Base-by-base conservation (phyloP, 2,888 invertebrate genomes). In the Acrobasis repandana region DNA sequence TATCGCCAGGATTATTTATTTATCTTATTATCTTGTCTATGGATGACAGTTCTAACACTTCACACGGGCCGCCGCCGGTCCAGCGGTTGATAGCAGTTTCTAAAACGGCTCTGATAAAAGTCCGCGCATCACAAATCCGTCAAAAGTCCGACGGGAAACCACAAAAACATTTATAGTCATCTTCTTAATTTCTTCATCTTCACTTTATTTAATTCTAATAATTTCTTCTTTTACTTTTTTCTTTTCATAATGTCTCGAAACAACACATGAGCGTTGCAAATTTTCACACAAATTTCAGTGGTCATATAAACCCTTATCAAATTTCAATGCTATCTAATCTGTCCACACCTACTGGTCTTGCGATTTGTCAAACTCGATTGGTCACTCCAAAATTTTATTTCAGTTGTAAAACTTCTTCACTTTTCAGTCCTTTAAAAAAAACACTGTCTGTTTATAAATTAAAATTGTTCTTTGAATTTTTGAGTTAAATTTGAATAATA, bases 31-130 rank as follows among this genome's bases (percentile, higher is more conserved):
- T 80, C 74, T 82, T 68, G 33, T 68, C 67, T 86, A 84, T 88
- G 85, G 75, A 69, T 72, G 81, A 83, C 82, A 86, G 88, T 84
- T 81, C 74, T 76, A 79, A 79, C 88, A 91, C 90, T 89, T 90
- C 89, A 92, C 90, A 85, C 79, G 79, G 77, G 90, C 88, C 91
- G 90, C 88, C 91, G 90, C 71, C 89, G 85, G 88, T 84, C 86
- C 87, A 84, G 84, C 87, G 83, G 77, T 82, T 88, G 90, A 90
- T 89, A 87, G 84, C 77, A 80, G 73, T 79, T 80, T 75, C 80
- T 81, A 83, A 83, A 86, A 80, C 72, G 79, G 77, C 83, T 81
- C 75, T 80, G 89, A 89, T 89, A 90, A 86, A 75, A 75, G 72
- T 83, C 76, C 79, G 71, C 70, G 76, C 82, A 82, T 82, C 87